Evolutionary conservation across 2,797 vertebrate genomes (phyloP).

Genomic region (Ceryle rudis): DNA sequence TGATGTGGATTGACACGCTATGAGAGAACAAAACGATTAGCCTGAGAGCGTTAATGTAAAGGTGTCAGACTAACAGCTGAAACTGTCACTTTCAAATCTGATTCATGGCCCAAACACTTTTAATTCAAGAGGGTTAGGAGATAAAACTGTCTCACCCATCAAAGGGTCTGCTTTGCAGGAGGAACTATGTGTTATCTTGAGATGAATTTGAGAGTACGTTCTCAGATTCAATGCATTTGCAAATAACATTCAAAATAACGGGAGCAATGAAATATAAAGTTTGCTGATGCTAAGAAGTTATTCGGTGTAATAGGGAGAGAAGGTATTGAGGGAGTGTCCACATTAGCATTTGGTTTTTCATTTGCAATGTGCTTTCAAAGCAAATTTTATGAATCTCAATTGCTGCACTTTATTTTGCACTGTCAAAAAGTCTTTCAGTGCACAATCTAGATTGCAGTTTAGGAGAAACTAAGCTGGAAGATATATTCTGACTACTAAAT

Average conservation of each 20-base stretch:
- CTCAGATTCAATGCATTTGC: neutral
- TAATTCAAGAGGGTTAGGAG: neutral
- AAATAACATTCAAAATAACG: neutral
- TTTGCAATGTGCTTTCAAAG: neutral
- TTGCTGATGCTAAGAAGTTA: neutral
- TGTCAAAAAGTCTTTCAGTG: neutral
- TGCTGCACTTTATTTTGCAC: neutral
- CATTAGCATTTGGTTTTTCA: neutral
- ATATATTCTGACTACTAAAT: neutral
- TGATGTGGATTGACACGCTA: neutral
- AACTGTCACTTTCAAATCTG: neutral
- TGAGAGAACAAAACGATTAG: neutral
- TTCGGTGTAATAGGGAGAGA: neutral
- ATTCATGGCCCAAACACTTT: slow-evolving; percentile 34
- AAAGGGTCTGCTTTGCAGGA: neutral
- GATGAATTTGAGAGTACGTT: neutral
- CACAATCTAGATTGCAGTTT: neutral
- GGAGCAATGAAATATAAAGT: neutral
- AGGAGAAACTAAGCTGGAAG: neutral
- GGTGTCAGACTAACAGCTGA: neutral
- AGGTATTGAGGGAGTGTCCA: neutral
- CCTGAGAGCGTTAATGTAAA: neutral
- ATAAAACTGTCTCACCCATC: slow-evolving; percentile 26
- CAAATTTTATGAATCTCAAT: neutral
- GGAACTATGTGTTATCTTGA: neutral